A percentile compares a stretch with the other conserved stretches of the same genome.
Conservation (phyloP, 1,140 invertebrate species). For the Saccostrea cuccullata region DNA sequence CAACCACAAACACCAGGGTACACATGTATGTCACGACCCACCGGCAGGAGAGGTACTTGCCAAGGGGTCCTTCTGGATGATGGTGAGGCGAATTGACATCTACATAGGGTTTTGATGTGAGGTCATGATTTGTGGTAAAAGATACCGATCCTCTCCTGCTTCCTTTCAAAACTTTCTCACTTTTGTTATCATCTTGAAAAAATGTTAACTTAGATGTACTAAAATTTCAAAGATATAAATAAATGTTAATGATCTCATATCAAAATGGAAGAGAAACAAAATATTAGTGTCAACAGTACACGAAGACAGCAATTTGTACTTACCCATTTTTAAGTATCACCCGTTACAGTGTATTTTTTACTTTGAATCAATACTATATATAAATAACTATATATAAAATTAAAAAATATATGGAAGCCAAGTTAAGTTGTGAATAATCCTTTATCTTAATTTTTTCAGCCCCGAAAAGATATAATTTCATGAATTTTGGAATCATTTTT, state of each 20-base stretch:
- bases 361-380: neutral
- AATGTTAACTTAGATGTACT: no score
- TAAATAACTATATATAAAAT: no score
- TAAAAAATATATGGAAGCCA: neutral
- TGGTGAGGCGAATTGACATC: neutral
- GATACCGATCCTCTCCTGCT: neutral
- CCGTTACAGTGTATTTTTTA: neutral
- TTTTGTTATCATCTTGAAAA: neutral
- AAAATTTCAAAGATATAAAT: no score
- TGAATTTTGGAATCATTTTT: no score
- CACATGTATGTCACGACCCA: slow-evolving; percentile 38
- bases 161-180: neutral
- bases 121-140: slow-evolving; percentile 1
- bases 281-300: no score
- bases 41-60: neutral
- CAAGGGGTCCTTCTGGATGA: neutral
- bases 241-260: no score
- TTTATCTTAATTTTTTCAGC: no score
- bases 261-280: no score
- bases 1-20: neutral
- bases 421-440: neutral
- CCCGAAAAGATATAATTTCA: no score
- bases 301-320: neutral
- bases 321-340: neutral
- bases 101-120: neutral